Conservation (phyloP, 2,113 vertebrate genomes). For the Eulemur macaco region DNA sequence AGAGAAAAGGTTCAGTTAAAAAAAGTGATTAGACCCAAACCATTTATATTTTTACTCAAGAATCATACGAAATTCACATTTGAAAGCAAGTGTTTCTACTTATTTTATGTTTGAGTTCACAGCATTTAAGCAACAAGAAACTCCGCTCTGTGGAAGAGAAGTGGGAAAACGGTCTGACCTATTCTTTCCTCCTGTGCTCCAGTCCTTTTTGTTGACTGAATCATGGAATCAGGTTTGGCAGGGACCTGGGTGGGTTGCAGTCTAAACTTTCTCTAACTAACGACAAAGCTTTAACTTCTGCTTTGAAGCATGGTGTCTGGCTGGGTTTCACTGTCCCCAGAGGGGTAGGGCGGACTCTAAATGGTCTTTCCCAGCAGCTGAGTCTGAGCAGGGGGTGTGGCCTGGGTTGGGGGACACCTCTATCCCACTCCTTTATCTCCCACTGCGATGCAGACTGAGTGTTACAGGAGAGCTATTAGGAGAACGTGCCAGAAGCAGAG, state of each 20-base stretch:
- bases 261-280: neutral
- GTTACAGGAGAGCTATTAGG: slow-evolving; percentile 49
- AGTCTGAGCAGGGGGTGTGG: neutral
- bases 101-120: slow-evolving; percentile 30
- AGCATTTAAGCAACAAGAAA: neutral
- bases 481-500: slow-evolving; percentile 52
- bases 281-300: neutral
- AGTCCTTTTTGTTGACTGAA: slow-evolving; percentile 54
- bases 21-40: neutral
- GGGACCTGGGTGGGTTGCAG: neutral
- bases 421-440: neutral
- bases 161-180: slow-evolving; percentile 25
- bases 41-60: slow-evolving; percentile 15
- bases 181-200: neutral
- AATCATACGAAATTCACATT: slow-evolving; percentile 30
- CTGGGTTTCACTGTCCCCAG: slow-evolving; percentile 19
- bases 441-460: neutral
- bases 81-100: neutral
- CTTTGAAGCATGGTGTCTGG: slow-evolving; percentile 29
- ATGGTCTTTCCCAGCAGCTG: slow-evolving; percentile 38
- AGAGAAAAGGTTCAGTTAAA: neutral
- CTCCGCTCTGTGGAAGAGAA: neutral
- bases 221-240: slow-evolving; percentile 48
- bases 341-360: neutral
- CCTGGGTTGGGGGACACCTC: neutral